Conservation (phyloP, 1,140 invertebrate species). For the Hermatobates lingyangjiaoensis region DNA sequence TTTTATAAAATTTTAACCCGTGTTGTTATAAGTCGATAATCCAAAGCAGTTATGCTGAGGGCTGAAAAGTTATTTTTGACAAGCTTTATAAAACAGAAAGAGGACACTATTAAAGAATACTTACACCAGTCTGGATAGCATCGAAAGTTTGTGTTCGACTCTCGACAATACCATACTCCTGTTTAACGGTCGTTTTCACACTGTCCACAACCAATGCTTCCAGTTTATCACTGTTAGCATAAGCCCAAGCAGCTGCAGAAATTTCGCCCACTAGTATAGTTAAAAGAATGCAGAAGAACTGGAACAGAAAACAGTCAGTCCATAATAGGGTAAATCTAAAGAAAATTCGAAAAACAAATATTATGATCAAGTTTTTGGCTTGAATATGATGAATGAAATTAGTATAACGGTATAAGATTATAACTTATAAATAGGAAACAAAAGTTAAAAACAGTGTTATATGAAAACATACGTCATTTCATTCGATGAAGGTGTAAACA, state of each 20-base stretch:
- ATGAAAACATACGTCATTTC: no score
- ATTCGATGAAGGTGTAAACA: no score
- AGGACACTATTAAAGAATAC: slow-evolving; percentile 11
- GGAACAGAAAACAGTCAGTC: no score
- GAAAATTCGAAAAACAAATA: no score
- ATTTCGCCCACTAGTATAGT: slow-evolving; percentile 61
- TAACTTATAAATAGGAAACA: no score
- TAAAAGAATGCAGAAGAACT: slow-evolving; percentile 53
- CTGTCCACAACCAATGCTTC: slow-evolving; percentile 37
- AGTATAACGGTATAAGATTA: no score
- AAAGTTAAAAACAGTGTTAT: no score
- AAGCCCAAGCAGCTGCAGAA: slow-evolving; percentile 51
- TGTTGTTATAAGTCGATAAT: background rate
- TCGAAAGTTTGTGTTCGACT: slow-evolving; percentile 42
- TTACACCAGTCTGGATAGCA: slow-evolving; percentile 41
- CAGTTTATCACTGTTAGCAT: slow-evolving; percentile 41
- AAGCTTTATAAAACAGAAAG: background rate
- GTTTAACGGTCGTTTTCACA: slow-evolving; percentile 42
- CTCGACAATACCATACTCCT: slow-evolving; percentile 42
- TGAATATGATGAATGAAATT: no score
- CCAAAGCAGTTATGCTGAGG: background rate
- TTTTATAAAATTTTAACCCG: background rate
- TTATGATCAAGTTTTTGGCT: no score
- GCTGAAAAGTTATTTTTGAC: background rate
- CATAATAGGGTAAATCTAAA: no score